phyloP scores from a whole-genome alignment of 2,797 vertebrate genomes.

The Myotis myotis region DNA sequence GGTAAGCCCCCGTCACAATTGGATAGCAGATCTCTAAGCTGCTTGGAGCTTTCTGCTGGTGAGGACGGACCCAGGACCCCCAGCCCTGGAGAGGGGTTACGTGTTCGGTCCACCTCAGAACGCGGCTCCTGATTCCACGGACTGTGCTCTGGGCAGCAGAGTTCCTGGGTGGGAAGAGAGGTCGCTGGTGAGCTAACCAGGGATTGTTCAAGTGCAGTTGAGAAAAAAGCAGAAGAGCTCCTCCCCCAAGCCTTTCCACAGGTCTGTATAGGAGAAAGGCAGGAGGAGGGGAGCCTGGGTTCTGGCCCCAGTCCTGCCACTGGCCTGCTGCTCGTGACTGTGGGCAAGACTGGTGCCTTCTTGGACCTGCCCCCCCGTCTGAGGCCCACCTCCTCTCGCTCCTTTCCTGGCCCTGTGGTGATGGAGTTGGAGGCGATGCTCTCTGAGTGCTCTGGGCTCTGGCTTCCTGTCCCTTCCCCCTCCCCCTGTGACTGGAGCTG shows the following conservation, averaged over 20 bases:
- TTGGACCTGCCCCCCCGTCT: background rate
- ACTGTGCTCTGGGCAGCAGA: background rate
- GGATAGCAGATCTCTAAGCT: constrained; percentile 70
- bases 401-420: background rate
- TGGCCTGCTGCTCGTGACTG: background rate
- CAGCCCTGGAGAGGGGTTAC: constrained; percentile 8
- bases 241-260: background rate
- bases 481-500: background rate
- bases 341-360: background rate
- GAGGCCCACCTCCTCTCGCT: too few species aligned
- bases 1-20: constrained; percentile 45
- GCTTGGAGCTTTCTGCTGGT: background rate
- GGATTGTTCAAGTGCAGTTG: background rate
- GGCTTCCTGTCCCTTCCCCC: background rate
- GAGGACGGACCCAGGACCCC: constrained; percentile 45
- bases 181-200: background rate
- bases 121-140: constrained; percentile 36
- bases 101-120: constrained; percentile 48
- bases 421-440: background rate
- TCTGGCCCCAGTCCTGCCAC: background rate
- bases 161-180: background rate
- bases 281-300: background rate
- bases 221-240: background rate
- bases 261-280: background rate
- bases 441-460: background rate